Evolutionary conservation across 2,113 vertebrate species (phyloP).

Genomic region (Petrocephalus zakoni): DNA sequence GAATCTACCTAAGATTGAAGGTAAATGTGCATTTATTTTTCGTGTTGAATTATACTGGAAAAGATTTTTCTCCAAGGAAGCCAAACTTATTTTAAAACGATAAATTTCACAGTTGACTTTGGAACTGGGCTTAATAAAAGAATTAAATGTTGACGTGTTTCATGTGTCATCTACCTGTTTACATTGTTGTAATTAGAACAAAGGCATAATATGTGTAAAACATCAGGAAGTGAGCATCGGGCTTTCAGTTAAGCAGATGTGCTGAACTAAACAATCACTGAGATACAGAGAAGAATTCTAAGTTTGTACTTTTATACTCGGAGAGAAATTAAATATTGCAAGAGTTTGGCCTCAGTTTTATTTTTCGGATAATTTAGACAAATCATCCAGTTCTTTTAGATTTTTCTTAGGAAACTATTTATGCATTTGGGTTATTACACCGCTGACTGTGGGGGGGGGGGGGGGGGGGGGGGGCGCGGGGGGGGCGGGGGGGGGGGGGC

Average conservation of each 20-base stretch:
- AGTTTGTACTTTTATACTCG: background rate
- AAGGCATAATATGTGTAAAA: background rate
- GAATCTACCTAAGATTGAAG: conserved; percentile 72
- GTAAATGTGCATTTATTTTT: conserved; percentile 50
- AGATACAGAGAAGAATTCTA: background rate
- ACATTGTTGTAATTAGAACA: background rate
- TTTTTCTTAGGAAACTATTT: background rate
- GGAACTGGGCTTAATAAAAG: background rate
- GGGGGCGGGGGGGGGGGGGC: too few relatives aligned
- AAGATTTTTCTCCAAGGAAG: background rate
- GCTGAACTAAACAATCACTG: background rate
- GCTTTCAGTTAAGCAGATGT: background rate
- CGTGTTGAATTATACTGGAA: background rate
- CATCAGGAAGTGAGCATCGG: background rate
- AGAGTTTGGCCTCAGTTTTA: background rate
- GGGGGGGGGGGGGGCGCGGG: too few relatives aligned
- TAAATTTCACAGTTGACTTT: background rate
- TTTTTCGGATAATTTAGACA: background rate
- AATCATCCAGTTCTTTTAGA: background rate
- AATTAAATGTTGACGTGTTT: background rate
- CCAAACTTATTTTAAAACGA: background rate
- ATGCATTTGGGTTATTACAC: too few relatives aligned
- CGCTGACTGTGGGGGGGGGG: too few relatives aligned
- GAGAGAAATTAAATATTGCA: background rate
- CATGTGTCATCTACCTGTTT: background rate